Evolutionary conservation across 2,888 invertebrate genomes (phyloP).

Genomic region (Clitarchus hookeri): DNA sequence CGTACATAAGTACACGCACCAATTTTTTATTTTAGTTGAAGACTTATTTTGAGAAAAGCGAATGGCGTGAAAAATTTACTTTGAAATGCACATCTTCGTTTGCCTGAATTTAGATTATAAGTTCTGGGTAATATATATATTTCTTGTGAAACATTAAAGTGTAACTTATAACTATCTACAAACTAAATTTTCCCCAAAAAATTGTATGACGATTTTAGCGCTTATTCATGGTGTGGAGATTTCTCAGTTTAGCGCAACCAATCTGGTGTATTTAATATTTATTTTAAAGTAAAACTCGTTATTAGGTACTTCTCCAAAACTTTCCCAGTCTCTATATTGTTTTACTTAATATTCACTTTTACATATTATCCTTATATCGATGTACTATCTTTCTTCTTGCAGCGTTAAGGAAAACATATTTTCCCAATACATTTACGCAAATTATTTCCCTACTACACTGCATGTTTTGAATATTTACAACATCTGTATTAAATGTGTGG

Average conservation of each 20-base stretch:
- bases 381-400: neutral
- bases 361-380: neutral
- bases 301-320: neutral
- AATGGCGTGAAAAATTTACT: no score
- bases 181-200: no score
- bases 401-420: neutral
- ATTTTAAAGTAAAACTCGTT: neutral
- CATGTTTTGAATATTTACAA: neutral
- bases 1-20: no score
- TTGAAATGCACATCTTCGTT: no score
- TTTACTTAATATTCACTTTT: neutral
- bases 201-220: no score
- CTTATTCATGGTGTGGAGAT: neutral
- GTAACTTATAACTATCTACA: no score
- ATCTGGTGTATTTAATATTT: neutral
- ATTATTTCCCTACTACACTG: neutral
- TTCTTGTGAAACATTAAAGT: no score
- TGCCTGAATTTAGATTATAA: no score
- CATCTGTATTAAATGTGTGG: neutral
- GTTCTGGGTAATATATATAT: no score
- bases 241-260: neutral
- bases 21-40: no score
- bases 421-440: neutral
- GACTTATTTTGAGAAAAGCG: no score
- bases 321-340: neutral